Conservation (phyloP, 92 coral and sea anemone species). For the Desmophyllum pertusum region DNA sequence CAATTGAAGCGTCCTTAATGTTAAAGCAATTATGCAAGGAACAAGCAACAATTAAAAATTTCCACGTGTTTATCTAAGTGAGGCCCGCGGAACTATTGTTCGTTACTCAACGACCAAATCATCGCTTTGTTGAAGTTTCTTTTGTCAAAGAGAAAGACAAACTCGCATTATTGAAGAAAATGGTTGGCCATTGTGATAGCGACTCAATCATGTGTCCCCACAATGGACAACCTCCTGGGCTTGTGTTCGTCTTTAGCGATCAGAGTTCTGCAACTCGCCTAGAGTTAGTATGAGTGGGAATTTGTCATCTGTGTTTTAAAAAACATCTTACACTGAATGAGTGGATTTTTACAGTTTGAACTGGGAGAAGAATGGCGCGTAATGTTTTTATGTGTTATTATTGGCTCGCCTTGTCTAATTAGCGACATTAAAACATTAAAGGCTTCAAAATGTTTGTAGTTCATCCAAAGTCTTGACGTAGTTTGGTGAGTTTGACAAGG, state of each 20-base stretch:
- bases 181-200: slow-evolving; percentile 24
- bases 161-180: slow-evolving; percentile 45
- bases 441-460: slow-evolving; percentile 44
- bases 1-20: slow-evolving; percentile 17
- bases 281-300: slow-evolving; percentile 49
- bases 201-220: slow-evolving; percentile 35
- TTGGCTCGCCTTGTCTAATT: slow-evolving; percentile 9
- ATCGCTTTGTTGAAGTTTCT: slow-evolving; percentile 54
- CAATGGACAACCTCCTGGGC: slow-evolving; percentile 39
- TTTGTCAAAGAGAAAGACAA: slow-evolving; percentile 62
- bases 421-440: slow-evolving; percentile 11
- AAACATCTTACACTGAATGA: slow-evolving; percentile 12
- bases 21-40: slow-evolving; percentile 43
- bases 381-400: slow-evolving; percentile 14
- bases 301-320: slow-evolving; percentile 47
- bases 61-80: slow-evolving; percentile 72
- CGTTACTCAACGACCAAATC: slow-evolving; percentile 65
- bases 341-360: slow-evolving; percentile 5
- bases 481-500: not conserved
- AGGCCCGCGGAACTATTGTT: slow-evolving; percentile 59
- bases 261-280: not conserved
- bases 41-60: slow-evolving; percentile 45
- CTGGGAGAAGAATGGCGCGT: slow-evolving; percentile 10
- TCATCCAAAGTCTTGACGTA: not conserved
- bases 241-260: slow-evolving; percentile 8